Percentiles rank a stretch among this genome's conserved stretches.
Evolutionary conservation across 2,888 invertebrate genomes (phyloP).

Genomic region (Pachydiplax longipennis): DNA sequence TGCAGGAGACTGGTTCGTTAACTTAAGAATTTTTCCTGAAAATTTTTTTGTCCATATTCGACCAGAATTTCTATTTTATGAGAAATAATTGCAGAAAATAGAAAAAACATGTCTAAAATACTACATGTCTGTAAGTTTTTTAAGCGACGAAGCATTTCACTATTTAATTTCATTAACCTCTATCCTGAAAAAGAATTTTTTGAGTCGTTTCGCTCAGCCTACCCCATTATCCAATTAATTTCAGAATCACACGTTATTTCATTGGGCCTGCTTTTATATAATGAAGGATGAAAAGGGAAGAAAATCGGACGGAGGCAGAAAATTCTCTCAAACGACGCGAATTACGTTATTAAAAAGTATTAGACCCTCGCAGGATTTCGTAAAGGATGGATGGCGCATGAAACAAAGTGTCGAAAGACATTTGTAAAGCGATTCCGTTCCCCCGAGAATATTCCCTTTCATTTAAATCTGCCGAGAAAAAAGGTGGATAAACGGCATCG

Average conservation of each 20-base stretch:
- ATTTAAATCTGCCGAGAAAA: background rate
- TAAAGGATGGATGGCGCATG: background rate
- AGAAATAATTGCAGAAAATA: too few relatives aligned
- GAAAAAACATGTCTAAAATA: too few relatives aligned
- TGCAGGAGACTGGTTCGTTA: too few relatives aligned
- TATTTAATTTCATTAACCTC: too few relatives aligned
- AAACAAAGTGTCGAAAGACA: background rate
- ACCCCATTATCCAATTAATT: background rate
- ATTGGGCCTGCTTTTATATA: background rate
- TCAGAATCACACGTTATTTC: background rate
- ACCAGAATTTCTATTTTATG: too few relatives aligned
- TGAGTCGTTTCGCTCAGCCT: background rate
- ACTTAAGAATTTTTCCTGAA: too few relatives aligned
- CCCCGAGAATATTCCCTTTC: background rate
- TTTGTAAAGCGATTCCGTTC: background rate
- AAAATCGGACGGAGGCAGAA: background rate
- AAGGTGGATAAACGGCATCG: background rate
- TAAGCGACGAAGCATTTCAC: too few relatives aligned
- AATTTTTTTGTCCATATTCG: too few relatives aligned
- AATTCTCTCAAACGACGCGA: background rate
- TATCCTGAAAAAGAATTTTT: too few relatives aligned
- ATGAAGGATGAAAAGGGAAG: background rate
- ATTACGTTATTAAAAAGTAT: background rate
- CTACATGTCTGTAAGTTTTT: too few relatives aligned
- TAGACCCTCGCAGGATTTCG: background rate